A percentile compares a stretch with the other conserved stretches of the same genome.
phyloP scores from a whole-genome alignment of 2,888 invertebrate genomes.

The Lumbricus terrestris region DNA sequence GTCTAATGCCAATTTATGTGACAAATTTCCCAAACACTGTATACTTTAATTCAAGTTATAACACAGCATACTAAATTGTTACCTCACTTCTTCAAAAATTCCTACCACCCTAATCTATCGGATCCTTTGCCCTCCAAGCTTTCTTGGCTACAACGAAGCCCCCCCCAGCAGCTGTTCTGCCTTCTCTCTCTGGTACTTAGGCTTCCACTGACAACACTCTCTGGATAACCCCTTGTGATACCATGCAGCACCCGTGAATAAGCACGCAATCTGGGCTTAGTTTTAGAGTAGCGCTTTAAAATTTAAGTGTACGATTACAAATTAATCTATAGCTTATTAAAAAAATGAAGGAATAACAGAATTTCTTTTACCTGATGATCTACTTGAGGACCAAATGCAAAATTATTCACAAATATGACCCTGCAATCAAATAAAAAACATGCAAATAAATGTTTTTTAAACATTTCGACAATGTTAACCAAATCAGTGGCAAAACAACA shows the following conservation, averaged over 20 bases:
- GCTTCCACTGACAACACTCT: too few relatives aligned
- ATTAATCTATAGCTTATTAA: neutral
- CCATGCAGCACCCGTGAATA: too few relatives aligned
- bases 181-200: too few relatives aligned
- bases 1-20: neutral
- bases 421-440: slow-evolving; percentile 65
- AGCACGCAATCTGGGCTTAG: too few relatives aligned
- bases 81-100: too few relatives aligned
- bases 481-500: neutral
- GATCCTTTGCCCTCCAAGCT: too few relatives aligned
- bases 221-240: too few relatives aligned
- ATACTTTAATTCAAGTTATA: neutral
- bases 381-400: slow-evolving; percentile 95
- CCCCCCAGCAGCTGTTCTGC: too few relatives aligned
- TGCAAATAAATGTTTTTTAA: neutral
- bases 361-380: slow-evolving; percentile 70
- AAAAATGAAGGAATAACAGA: neutral
- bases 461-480: neutral
- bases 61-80: neutral
- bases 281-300: too few relatives aligned
- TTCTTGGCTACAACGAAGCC: too few relatives aligned
- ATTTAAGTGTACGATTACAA: too few relatives aligned
- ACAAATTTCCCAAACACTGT: neutral
- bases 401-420: slow-evolving; percentile 98
- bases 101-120: too few relatives aligned